Percentiles rank a stretch among this genome's conserved stretches.
These are phyloP conservation scores for Nudaria mundana DNA, from an alignment of 2,888 invertebrate species.

Conservation along the genomic window DNA sequence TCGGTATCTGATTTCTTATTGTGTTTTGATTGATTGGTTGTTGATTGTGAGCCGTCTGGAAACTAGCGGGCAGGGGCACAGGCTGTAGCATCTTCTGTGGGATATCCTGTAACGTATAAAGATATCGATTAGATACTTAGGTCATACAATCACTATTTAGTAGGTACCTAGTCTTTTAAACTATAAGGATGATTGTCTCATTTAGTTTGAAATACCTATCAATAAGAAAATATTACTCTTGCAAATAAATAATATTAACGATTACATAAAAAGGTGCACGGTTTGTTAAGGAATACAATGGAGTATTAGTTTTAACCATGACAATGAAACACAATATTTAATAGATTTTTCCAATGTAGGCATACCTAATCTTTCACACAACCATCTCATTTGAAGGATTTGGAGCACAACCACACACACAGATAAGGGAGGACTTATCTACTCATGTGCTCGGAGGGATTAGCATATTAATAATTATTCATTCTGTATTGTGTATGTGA, in stretches of 20 bases:
- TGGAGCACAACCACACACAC: too few species aligned
- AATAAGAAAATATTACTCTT: too few species aligned
- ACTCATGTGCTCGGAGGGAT: too few species aligned
- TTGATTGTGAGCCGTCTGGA: conserved; percentile 45
- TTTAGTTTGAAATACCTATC: too few species aligned
- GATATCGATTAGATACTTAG: conserved; percentile 24
- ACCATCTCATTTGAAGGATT: too few species aligned
- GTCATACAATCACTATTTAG: neutral
- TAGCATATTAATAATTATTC: too few species aligned
- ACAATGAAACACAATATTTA: conserved; percentile 30
- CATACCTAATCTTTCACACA: too few species aligned
- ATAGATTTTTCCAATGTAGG: too few species aligned
- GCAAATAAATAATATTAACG: neutral
- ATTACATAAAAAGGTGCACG: conserved; percentile 42
- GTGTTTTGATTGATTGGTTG: conserved; percentile 35
- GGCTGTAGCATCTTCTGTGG: conserved; percentile 41
- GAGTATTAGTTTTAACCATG: conserved; percentile 58
- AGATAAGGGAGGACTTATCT: too few species aligned
- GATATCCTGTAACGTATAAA: conserved; percentile 56
- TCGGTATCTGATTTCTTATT: conserved; percentile 42
- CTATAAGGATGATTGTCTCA: neutral
- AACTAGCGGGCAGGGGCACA: conserved; percentile 42
- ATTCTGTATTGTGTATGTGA: too few species aligned
- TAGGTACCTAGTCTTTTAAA: neutral
- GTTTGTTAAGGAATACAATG: conserved; percentile 19